These are phyloP conservation scores for Pilophorus perplexus DNA, from an alignment of 2,888 invertebrate species.

Conservation along the genomic window DNA sequence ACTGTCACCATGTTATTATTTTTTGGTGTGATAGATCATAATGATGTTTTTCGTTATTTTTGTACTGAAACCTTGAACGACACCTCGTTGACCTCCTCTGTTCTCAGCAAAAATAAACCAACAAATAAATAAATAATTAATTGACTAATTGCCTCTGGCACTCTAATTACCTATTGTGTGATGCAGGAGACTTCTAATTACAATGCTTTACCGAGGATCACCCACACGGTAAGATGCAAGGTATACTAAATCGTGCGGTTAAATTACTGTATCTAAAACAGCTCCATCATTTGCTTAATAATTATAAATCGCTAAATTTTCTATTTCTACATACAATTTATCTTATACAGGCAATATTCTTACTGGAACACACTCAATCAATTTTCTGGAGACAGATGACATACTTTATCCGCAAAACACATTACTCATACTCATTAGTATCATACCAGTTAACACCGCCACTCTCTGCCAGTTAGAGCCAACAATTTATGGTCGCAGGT, in stretches of 20 bases:
- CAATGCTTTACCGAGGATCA: conserved; percentile 38
- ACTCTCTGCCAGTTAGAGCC: too few relatives aligned
- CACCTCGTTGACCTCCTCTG: conserved; percentile 47
- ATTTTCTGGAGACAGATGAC: too few relatives aligned
- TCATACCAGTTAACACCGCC: too few relatives aligned
- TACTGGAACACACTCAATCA: too few relatives aligned
- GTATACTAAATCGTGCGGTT: conserved; percentile 37
- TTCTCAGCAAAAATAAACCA: conserved; percentile 32
- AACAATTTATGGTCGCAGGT: too few relatives aligned
- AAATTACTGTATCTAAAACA: background rate
- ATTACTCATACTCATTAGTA: too few relatives aligned
- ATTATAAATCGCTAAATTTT: too few relatives aligned
- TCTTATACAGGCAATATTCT: too few relatives aligned
- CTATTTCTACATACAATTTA: too few relatives aligned
- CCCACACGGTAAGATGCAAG: conserved; percentile 45
- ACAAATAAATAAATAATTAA: conserved; percentile 40
- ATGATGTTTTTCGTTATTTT: conserved; percentile 33
- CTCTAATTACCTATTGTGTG: conserved; percentile 43
- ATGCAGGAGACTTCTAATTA: conserved; percentile 43
- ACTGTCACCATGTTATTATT: background rate
- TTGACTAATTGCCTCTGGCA: conserved; percentile 39
- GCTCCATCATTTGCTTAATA: too few relatives aligned
- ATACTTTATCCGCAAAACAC: too few relatives aligned
- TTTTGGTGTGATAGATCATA: conserved; percentile 37
- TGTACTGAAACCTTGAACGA: conserved; percentile 35